Conservation (phyloP, 30 jellyfish, hydroid and myxozoan species). For the Nemopilema nomurai region DNA sequence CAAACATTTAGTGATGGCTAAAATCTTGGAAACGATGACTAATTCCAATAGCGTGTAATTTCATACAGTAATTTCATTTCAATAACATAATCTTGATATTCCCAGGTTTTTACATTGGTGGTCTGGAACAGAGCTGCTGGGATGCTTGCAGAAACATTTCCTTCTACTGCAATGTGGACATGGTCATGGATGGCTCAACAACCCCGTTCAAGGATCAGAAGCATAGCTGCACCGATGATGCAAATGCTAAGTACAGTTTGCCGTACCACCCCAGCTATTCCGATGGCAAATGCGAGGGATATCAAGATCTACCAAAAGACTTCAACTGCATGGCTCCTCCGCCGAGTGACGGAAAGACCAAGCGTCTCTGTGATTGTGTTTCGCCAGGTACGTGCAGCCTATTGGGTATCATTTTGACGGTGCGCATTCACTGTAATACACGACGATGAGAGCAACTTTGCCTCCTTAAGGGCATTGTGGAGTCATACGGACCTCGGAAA, state of each 20-base stretch:
- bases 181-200: slow-evolving; percentile 13
- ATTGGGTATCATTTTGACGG: no score
- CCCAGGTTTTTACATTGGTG: slow-evolving; percentile 50
- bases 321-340: slow-evolving; percentile 27
- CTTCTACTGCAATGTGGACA: slow-evolving; percentile 29
- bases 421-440: no score
- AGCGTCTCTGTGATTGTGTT: slow-evolving; percentile 60
- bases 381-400: no score
- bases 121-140: slow-evolving; percentile 36
- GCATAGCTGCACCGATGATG: slow-evolving; percentile 14
- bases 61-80: not conserved
- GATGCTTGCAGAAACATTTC: slow-evolving; percentile 15
- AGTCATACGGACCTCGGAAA: no score
- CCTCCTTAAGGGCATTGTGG: no score
- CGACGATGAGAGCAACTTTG: no score
- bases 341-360: slow-evolving; percentile 5
- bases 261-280: slow-evolving; percentile 47
- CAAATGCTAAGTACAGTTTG: slow-evolving; percentile 32
- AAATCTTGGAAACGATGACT: not conserved
- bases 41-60: not conserved
- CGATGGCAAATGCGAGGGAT: slow-evolving; percentile 53
- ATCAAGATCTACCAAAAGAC: slow-evolving; percentile 12
- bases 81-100: not conserved
- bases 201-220: not conserved
- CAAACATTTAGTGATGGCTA: no score